These are phyloP conservation scores for Portunus trituberculatus DNA, from an alignment of 1,140 invertebrate genomes.

Conservation along the genomic window DNA sequence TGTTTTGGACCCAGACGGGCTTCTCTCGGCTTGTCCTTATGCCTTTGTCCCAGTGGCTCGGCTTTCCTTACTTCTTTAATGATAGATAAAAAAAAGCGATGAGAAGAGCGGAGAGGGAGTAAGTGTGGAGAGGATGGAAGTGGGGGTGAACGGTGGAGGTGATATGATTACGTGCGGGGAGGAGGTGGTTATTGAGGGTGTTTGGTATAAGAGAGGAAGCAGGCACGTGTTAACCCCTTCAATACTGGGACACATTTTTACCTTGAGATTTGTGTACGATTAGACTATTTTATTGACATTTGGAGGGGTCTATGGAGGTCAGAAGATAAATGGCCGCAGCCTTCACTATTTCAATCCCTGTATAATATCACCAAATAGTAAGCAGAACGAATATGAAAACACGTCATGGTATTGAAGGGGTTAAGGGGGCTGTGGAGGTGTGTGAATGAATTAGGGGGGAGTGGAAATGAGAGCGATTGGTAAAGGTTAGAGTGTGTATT, in stretches of 20 bases:
- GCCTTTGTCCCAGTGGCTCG: neutral
- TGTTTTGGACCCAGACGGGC: neutral
- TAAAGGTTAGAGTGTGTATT: too few relatives aligned
- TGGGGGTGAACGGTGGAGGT: neutral
- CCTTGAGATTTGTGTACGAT: too few relatives aligned
- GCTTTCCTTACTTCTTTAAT: too few relatives aligned
- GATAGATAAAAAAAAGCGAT: neutral
- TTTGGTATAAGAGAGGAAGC: neutral
- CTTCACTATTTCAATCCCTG: too few relatives aligned
- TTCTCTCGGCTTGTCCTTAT: neutral
- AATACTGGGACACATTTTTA: too few relatives aligned
- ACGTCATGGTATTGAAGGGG: too few relatives aligned
- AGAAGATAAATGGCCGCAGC: too few relatives aligned
- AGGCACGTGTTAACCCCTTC: neutral
- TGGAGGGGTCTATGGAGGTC: too few relatives aligned
- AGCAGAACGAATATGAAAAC: too few relatives aligned
- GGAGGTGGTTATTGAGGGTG: neutral
- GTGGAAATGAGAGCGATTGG: too few relatives aligned
- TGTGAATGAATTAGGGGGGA: neutral
- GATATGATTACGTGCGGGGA: neutral
- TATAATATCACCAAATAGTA: too few relatives aligned
- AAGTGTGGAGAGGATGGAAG: neutral
- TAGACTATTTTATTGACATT: too few relatives aligned
- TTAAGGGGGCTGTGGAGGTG: neutral
- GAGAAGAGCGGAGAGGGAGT: neutral